Conservation (phyloP, 2,113 vertebrate genomes). For the Colossoma macropomum region DNA sequence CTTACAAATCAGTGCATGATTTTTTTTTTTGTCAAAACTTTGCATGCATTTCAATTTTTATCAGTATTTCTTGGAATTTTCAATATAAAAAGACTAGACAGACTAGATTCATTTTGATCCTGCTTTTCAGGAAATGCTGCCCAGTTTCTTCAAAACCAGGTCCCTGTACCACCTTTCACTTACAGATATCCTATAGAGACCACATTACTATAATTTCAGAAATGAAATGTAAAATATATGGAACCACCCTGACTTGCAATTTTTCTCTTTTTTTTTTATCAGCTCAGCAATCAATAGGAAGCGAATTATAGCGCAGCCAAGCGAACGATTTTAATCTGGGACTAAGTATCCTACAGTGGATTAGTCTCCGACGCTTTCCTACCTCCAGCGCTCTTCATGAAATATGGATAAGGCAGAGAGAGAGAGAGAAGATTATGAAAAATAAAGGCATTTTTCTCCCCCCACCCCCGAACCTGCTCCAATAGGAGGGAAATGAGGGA, state of each 20-base stretch:
- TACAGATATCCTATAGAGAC: slow-evolving; percentile 20
- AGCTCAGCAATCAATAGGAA: slow-evolving; percentile 78
- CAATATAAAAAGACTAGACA: background rate
- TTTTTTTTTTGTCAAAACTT: too few species aligned
- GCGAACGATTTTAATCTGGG: slow-evolving; percentile 83
- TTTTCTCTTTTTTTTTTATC: slow-evolving; percentile 50
- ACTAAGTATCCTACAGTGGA: slow-evolving; percentile 85
- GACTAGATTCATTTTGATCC: background rate
- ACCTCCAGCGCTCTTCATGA: slow-evolving; percentile 80
- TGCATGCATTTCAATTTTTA: too few species aligned
- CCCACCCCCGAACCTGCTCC: slow-evolving; percentile 55
- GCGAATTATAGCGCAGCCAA: slow-evolving; percentile 77
- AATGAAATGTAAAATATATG: slow-evolving; percentile 70
- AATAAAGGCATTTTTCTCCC: slow-evolving; percentile 71
- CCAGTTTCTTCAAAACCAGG: background rate
- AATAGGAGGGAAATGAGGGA: slow-evolving; percentile 71
- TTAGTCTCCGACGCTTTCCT: slow-evolving; percentile 82
- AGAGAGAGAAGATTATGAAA: slow-evolving; percentile 73
- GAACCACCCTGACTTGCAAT: slow-evolving; percentile 75
- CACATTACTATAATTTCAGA: slow-evolving; percentile 62
- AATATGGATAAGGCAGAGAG: slow-evolving; percentile 81
- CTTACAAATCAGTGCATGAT: background rate
- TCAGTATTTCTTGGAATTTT: background rate
- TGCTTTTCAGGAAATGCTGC: background rate
- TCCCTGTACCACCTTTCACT: too few species aligned